Percentiles rank a stretch among this genome's conserved stretches.
Evolutionary conservation across 2,113 vertebrate species (phyloP).

Genomic region (Phodopus roborovskii): DNA sequence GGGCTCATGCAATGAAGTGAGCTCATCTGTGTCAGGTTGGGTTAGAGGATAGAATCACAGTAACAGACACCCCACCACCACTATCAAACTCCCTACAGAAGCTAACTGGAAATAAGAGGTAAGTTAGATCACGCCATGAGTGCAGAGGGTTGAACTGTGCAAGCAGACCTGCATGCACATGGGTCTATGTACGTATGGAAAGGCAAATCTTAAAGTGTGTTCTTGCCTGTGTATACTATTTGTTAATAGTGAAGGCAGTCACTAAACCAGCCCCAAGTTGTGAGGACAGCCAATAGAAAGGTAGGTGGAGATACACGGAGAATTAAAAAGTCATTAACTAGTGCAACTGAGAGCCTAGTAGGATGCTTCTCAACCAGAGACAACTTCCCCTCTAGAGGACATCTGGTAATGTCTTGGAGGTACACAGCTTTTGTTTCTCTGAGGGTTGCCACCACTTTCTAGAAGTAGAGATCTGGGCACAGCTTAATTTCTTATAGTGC

Average conservation of each 20-base stretch:
- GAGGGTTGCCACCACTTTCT: background rate
- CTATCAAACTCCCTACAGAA: background rate
- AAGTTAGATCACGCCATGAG: background rate
- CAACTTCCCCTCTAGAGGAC: background rate
- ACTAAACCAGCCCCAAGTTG: background rate
- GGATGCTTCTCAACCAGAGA: background rate
- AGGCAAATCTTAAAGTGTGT: background rate
- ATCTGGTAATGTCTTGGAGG: background rate
- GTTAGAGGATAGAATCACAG: background rate
- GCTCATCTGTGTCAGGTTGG: background rate
- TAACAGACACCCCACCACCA: background rate
- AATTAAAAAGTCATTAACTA: background rate
- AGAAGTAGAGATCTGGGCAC: background rate
- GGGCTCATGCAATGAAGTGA: background rate
- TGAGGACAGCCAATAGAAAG: background rate
- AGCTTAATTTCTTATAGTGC: background rate
- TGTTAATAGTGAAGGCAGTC: background rate
- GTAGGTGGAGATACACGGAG: background rate
- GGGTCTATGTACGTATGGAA: background rate
- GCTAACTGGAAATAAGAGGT: slow-evolving; percentile 36
- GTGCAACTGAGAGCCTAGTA: background rate
- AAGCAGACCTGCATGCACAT: background rate
- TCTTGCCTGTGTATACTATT: background rate
- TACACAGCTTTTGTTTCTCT: background rate
- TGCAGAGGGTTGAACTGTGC: background rate